Base-by-base conservation (phyloP, 1,140 invertebrate genomes). In the Probaryconus sp. region DNA sequence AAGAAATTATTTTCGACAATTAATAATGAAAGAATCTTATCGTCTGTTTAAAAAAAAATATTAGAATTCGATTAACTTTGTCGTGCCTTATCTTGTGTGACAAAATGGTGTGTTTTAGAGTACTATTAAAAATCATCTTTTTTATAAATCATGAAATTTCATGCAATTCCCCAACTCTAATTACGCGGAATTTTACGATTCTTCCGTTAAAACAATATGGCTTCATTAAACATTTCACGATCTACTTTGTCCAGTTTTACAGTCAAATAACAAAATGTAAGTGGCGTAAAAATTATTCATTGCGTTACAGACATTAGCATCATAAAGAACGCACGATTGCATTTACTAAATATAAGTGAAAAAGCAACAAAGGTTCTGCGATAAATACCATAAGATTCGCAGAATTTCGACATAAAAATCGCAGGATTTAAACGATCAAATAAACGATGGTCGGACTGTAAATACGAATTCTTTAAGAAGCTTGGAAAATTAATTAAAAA, bases 61-160 rank as follows among this genome's bases (percentile, higher is more conserved):
- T n/a, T n/a, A n/a, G n/a, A n/a, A n/a, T n/a, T n/a, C n/a, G n/a
- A n/a, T n/a, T n/a, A n/a, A n/a, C n/a, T n/a, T n/a, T n/a, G n/a
- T n/a, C n/a, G n/a, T n/a, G n/a, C n/a, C n/a, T 40, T 40, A 10
- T 53, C 21, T 17, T 10, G 20, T 21, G 10, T 11, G 24, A 37
- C 13, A 37, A 16, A 51, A 26, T n/a, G n/a, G 37, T 28, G 3
- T 26, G 10, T 40, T 40, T 26, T 28, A 42, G 18, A 55, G 11
- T 7, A 17, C 5, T 6, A 1, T 5, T 45, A 58, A 24, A 58
- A 26, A 9, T 56, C 20, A 24, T 45, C 4, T 35, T 24, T 58
- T 58, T 58, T 58, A 58, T 58, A 56, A 43, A 56, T 56, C 53
- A 21, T 45, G 42, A 58, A 58, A 24, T 58, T 45, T 31, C 11